phyloP scores from a whole-genome alignment of 2,113 vertebrate genomes.

The Reinhardtius hippoglossoides region DNA sequence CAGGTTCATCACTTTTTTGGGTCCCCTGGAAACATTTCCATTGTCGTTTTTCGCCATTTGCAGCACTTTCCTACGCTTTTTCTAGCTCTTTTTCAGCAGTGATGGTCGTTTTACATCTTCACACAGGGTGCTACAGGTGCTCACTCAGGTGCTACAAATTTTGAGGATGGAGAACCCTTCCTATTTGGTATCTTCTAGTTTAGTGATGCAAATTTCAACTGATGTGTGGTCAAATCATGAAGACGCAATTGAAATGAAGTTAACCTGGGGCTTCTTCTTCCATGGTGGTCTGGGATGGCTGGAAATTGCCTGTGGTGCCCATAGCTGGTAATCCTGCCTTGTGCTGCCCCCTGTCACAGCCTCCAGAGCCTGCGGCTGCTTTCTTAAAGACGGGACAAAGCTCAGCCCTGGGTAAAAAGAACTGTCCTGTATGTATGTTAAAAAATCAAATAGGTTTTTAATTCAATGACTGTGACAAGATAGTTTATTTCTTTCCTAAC shows the following conservation, averaged over 20 bases:
- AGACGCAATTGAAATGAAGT: not conserved
- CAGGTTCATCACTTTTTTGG: too few relatives aligned
- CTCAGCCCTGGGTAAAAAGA: not conserved
- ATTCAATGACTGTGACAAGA: not conserved
- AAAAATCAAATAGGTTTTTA: not conserved
- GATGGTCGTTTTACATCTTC: not conserved
- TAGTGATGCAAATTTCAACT: not conserved
- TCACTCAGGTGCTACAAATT: not conserved
- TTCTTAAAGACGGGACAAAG: not conserved
- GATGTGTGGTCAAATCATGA: not conserved
- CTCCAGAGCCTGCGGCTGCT: not conserved
- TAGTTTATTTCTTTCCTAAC: not conserved
- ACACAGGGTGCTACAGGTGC: too few relatives aligned
- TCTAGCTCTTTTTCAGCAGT: not conserved
- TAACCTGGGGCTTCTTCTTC: not conserved
- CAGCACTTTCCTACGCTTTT: too few relatives aligned
- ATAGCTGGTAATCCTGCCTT: not conserved
- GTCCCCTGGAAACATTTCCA: too few relatives aligned
- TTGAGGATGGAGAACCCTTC: not conserved
- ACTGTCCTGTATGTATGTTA: not conserved
- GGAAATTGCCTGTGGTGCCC: not conserved
- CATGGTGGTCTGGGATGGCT: not conserved
- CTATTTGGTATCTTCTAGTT: not conserved
- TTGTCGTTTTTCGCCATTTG: too few relatives aligned
- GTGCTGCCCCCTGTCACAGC: conserved; percentile 6